Conservation (phyloP, 2,888 invertebrate genomes). For the Mythimna pallens region DNA sequence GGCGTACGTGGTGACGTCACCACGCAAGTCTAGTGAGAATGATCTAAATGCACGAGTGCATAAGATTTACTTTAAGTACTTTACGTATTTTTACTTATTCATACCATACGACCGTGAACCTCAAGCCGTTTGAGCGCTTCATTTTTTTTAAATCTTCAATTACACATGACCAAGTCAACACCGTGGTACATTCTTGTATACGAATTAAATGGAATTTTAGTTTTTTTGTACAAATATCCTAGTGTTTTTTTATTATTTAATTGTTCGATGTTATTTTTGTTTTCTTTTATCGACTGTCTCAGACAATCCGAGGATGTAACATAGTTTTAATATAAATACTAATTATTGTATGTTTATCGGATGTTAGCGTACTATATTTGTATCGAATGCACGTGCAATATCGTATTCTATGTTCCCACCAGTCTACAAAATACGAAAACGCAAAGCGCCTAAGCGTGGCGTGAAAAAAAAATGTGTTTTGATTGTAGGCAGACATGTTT, state of each 20-base stretch:
- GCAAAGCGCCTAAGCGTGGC: conserved; percentile 7
- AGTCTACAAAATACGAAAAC: conserved; percentile 52
- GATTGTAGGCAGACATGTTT: conserved; percentile 44
- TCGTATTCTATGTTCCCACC: conserved; percentile 63
- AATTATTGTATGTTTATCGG: conserved; percentile 60
- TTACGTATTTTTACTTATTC: conserved; percentile 59
- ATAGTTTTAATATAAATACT: conserved; percentile 61
- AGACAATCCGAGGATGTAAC: conserved; percentile 60
- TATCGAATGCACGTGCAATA: conserved; percentile 68
- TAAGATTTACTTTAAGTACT: conserved; percentile 59
- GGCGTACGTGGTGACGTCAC: conserved; percentile 56
- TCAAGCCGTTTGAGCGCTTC: conserved; percentile 51
- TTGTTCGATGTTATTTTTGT: conserved; percentile 64
- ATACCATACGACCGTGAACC: conserved; percentile 49
- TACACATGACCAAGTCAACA: conserved; percentile 58
- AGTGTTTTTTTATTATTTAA: conserved; percentile 64
- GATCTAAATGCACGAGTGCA: conserved; percentile 58
- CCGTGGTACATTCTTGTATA: conserved; percentile 67
- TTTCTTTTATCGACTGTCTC: conserved; percentile 43
- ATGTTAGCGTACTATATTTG: conserved; percentile 64
- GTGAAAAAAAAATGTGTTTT: conserved; percentile 50
- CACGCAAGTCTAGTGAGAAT: conserved; percentile 64
- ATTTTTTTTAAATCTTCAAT: conserved; percentile 49
- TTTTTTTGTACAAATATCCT: conserved; percentile 70
- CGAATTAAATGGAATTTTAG: conserved; percentile 66